Evolutionary conservation across 2,113 vertebrate species (phyloP), one percentile per base, ranked within the genome.

Genomic region (Amia ocellicauda): DNA sequence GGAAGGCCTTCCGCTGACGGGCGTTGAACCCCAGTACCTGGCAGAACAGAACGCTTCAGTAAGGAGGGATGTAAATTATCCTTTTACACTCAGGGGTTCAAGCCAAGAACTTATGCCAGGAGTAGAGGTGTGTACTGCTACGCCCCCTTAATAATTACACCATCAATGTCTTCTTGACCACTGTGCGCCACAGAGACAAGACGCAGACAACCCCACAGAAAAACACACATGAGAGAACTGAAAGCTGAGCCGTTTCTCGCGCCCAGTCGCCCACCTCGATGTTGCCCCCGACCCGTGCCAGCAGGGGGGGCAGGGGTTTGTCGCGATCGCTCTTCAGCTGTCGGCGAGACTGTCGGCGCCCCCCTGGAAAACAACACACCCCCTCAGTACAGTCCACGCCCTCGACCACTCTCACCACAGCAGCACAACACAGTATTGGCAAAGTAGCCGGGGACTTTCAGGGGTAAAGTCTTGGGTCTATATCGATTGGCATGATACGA

Each of bases 21-120:
- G 97, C 94, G 0, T 99, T 98, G 86, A 99, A 99, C 29, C 97
- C 97, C 0, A 99, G 89, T 17, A 99, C 96, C 97, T 99, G 67
- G 7, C 52, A 45, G 43, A 47, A n/a, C 1, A 3, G n/a, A 3
- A 4, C 4, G 43, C 43, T 47, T 47, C 31, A 2, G 31, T 36
- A 36, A 36, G 11, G 5, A 36, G 31, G 31, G 5, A 36, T 11
- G 11, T 36, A 7, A 36, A 5, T 7, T 11, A 36, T 36, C 31
- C 31, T 7, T n/a, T n/a, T n/a, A n/a, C n/a, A n/a, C n/a, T n/a
- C n/a, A n/a, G n/a, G n/a, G n/a, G n/a, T n/a, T n/a, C n/a, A n/a
- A n/a, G n/a, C n/a, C n/a, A n/a, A n/a, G n/a, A n/a, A n/a, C n/a
- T n/a, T n/a, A n/a, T n/a, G n/a, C n/a, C n/a, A n/a, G n/a, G n/a